These are phyloP conservation scores for Anguilla marmorata DNA, from an alignment of 2,797 vertebrate genomes.

Conservation along the genomic window DNA sequence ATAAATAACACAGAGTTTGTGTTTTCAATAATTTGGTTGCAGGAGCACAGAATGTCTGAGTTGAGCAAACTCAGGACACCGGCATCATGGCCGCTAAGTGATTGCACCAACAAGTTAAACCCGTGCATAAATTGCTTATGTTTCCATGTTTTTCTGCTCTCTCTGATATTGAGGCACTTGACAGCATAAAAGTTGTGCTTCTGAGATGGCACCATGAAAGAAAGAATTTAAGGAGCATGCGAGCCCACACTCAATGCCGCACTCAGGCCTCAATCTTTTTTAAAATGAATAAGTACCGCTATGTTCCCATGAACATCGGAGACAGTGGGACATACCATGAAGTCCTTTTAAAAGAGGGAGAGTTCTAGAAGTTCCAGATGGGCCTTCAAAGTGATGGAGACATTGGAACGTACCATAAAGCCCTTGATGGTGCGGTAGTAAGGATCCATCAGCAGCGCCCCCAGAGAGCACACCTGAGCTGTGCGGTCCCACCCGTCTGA, in stretches of 20 bases:
- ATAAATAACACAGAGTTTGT: too few species aligned
- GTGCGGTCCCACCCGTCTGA: conserved; percentile 98
- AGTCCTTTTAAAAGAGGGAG: background rate
- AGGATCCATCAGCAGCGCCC: conserved; percentile 89
- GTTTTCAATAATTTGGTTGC: too few species aligned
- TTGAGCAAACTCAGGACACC: too few species aligned
- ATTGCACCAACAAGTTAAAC: too few species aligned
- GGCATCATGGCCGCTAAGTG: too few species aligned
- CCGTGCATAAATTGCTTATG: background rate
- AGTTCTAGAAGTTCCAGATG: background rate
- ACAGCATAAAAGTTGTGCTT: background rate
- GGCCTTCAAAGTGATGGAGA: background rate
- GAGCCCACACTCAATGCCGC: background rate
- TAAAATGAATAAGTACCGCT: background rate
- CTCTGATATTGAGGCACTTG: background rate
- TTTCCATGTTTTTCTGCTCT: background rate
- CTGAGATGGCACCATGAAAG: background rate
- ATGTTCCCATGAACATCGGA: background rate
- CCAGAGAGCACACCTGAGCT: conserved; percentile 93
- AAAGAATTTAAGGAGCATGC: background rate
- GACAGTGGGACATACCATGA: background rate
- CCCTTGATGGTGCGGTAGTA: conserved; percentile 96
- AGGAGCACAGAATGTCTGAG: too few species aligned
- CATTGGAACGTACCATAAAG: conserved; percentile 82
- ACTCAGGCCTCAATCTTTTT: background rate